These are phyloP conservation scores for Melanocharis versteri DNA, from an alignment of 2,113 vertebrate species.

Conservation along the genomic window DNA sequence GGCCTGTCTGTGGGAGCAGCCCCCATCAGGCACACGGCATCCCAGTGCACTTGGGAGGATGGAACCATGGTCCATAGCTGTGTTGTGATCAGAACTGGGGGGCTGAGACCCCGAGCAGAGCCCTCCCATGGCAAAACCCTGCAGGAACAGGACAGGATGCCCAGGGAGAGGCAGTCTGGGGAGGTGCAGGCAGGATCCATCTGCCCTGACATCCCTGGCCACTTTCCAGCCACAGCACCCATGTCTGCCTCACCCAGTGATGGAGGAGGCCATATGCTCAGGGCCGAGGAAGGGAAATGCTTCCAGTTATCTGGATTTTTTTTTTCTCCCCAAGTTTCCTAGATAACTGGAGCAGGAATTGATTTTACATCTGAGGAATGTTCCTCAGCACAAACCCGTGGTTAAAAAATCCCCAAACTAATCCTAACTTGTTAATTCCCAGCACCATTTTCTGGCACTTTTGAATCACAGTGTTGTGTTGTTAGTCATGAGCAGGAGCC, in stretches of 20 bases:
- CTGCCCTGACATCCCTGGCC: neutral
- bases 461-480: neutral
- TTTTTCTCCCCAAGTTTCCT: neutral
- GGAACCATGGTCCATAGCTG: fast-evolving
- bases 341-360: neutral
- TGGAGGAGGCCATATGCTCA: no score
- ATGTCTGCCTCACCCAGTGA: fast-evolving
- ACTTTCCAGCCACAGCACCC: neutral
- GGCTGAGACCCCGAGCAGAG: neutral
- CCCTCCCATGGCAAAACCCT: neutral
- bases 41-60: fast-evolving
- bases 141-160: neutral
- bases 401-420: neutral
- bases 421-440: neutral
- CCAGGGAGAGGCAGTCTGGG: neutral
- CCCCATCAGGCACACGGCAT: neutral
- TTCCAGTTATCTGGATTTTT: neutral
- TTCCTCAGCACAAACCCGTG: neutral
- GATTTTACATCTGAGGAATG: neutral
- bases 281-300: neutral
- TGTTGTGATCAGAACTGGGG: neutral
- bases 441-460: neutral
- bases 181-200: neutral
- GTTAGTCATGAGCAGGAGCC: neutral
- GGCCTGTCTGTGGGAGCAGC: neutral